phyloP scores from a whole-genome alignment of 2,797 vertebrate species.

The Capromys pilorides region DNA sequence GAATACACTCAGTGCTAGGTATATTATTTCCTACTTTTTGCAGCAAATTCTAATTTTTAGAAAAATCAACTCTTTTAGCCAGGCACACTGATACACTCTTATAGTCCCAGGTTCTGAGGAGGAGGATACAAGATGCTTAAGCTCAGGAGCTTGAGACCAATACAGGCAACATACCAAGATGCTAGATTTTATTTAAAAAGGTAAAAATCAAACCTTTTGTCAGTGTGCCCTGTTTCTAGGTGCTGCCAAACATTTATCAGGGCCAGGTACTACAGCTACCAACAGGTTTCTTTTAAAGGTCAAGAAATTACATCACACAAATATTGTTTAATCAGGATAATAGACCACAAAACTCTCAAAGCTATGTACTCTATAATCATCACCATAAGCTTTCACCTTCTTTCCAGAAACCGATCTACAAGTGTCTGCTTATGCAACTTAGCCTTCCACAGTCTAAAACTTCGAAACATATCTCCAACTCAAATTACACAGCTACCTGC shows the following conservation, averaged over 20 bases:
- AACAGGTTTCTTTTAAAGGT: not conserved
- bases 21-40: not conserved
- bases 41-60: not conserved
- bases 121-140: not conserved
- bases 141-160: not conserved
- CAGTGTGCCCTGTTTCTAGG: not conserved
- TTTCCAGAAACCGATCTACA: conserved; percentile 38
- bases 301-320: conserved; percentile 9
- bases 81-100: not conserved
- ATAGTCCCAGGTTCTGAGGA: not conserved
- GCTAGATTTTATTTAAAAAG: not conserved
- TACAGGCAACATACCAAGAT: not conserved
- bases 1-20: not conserved
- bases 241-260: not conserved
- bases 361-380: conserved; percentile 2
- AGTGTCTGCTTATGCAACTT: not conserved
- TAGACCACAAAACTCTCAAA: conserved; percentile 3
- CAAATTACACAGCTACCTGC: not conserved
- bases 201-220: not conserved
- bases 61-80: not conserved
- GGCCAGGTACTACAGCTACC: not conserved
- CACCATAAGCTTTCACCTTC: conserved; percentile 9
- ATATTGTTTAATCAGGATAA: not conserved
- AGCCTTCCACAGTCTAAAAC: not conserved
- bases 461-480: not conserved